Evolutionary conservation across 2,888 invertebrate genomes (phyloP), one percentile per base, ranked within the genome.

Genomic region (Caenorhabditis sp.): DNA sequence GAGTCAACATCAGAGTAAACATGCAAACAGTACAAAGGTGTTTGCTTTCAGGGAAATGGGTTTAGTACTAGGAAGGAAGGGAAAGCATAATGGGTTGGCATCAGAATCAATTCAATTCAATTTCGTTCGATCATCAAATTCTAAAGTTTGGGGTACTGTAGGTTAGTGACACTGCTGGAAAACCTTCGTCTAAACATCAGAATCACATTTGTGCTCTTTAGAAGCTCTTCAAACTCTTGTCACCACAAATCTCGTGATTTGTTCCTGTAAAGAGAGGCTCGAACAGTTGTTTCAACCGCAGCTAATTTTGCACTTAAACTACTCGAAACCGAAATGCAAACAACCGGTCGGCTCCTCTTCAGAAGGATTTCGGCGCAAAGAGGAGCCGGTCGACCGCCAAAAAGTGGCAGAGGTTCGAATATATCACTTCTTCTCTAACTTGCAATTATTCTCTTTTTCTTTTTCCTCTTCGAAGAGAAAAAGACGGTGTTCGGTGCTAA

Each of bases 361-460:
- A 52, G 35, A 6, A 52, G 32, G 15, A 11, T 22, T 43, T 43
- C 20, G 17, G 46, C 59, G 59, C 46, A 46, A 46, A 46, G 46
- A 13, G 13, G 46, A 24, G 46, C 22, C 24, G n/a, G n/a, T n/a
- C n/a, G n/a, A n/a, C n/a, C n/a, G 46, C 24, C 46, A 46, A 13
- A 46, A 46, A 46, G 26, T 26, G 46, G 41, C 39, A 22, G 15
- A 20, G 5, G 11, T 41, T 63, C 30, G 24, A 45, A 43, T 63
- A 41, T 53, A 63, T 53, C 43, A 63, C 41, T 53, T 45, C 48
- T 50, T 24, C 39, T 50, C 52, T 53, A 65, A 55, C 55, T 53
- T 46, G 46, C 46, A 65, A 65, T 65, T 65, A 65, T 65, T 53
- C n/a, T n/a, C n/a, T n/a, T n/a, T n/a, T n/a, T n/a, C n/a, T n/a